Evolutionary conservation across 2,888 invertebrate species (phyloP), one percentile per base, ranked within the genome.

Genomic region (Andrena bicolor): DNA sequence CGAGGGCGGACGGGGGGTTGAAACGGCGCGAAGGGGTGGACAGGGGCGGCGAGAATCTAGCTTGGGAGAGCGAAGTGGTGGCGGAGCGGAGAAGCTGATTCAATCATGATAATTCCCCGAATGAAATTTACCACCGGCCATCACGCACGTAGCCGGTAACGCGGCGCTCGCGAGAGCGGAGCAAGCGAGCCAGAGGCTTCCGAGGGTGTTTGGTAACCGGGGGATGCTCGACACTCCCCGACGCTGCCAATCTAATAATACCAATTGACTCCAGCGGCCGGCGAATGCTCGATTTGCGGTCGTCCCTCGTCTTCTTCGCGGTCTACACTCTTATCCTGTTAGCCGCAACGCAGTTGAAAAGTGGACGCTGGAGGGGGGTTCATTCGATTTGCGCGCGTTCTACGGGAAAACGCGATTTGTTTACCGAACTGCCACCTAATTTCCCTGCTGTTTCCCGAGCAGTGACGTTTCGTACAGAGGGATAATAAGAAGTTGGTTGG

Each of bases 101-200:
- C 93, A 92, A 94, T 94, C 93, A 93, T 93, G 94, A 93, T 94
- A 93, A 94, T 94, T 93, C 92, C 90, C 90, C 90, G 92, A 93
- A 94, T 93, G 92, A 93, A 93, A 94, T 94, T 94, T 94, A 93
- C 92, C 92, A 91, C 91, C 91, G 91, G 90, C 90, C 92, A 92
- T 91, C 92, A 90, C 90, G 91, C 90, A 91, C 91, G 90, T 90
- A 91, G 83, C 79, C 89, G 84, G 89, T 84, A 86, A 82, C 85
- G 86, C 87, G 84, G 72, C 83, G 71, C 82, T 76, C 77, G 80
- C 41, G 51, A 13, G 41, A 41, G 41, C 41, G 41, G 41, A 3
- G 41, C 41, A 41, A 41, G 41, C 41, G 41, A 56, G 23, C 56
- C 56, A 56, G 10, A 56, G 72, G 61, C 73, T 71, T 70, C 70